Percentiles rank a stretch among this genome's conserved stretches.
These are phyloP conservation scores for Phenganax marumi DNA, from an alignment of 92 coral and sea anemone species.

Conservation along the genomic window DNA sequence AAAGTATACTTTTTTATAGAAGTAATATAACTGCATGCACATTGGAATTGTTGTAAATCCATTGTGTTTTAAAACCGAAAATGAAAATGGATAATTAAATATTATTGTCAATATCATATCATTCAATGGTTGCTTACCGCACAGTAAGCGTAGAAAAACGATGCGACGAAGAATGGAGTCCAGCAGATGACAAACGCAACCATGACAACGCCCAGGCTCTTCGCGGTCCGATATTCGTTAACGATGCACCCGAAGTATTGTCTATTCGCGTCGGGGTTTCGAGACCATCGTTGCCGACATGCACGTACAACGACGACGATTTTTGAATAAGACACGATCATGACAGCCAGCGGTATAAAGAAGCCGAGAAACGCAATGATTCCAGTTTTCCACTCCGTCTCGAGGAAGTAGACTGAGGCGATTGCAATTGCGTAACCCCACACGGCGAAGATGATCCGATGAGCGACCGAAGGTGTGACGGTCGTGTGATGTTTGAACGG, in stretches of 20 bases:
- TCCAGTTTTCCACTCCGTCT: conserved; percentile 63
- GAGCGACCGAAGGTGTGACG: conserved; percentile 78
- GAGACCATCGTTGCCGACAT: conserved; percentile 23
- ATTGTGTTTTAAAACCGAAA: too few relatives aligned
- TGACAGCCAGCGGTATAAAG: conserved; percentile 72
- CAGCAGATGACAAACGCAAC: conserved; percentile 89
- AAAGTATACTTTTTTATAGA: too few relatives aligned
- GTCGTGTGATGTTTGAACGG: conserved; percentile 90
- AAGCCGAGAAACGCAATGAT: conserved; percentile 70
- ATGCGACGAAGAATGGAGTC: conserved; percentile 84
- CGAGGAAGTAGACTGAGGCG: conserved; percentile 59
- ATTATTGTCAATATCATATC: too few relatives aligned
- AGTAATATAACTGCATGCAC: too few relatives aligned
- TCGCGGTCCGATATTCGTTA: conserved; percentile 93
- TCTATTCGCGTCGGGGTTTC: conserved; percentile 80
- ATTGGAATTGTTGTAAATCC: too few relatives aligned
- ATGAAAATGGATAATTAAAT: too few relatives aligned
- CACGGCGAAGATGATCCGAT: conserved; percentile 66
- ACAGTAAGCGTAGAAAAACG: conserved; percentile 65
- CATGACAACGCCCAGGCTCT: conserved; percentile 91
- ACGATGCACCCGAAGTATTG: conserved; percentile 52
- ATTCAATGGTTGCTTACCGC: neutral
- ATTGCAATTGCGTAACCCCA: conserved; percentile 77
- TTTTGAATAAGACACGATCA: conserved; percentile 75
- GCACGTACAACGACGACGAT: conserved; percentile 73